Percentiles rank a stretch among this genome's conserved stretches.
These are phyloP conservation scores for Chaetophractus vellerosus DNA, from an alignment of 2,797 vertebrate species.

Conservation along the genomic window DNA sequence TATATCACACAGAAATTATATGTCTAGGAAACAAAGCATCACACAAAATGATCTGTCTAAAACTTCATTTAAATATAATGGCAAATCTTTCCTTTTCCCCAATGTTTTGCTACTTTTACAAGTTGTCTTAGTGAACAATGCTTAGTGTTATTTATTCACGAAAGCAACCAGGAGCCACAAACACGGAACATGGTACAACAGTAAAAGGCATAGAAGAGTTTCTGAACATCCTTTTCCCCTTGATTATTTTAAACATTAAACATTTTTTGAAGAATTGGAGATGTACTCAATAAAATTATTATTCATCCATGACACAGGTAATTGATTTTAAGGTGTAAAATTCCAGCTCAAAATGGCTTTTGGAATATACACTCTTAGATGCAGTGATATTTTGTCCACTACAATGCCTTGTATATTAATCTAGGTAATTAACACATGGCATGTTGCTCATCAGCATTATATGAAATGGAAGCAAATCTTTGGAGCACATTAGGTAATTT, in stretches of 20 bases:
- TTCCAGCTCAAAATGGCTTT: not conserved
- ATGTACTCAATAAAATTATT: conserved; percentile 19
- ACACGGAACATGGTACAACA: not conserved
- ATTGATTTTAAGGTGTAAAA: conserved; percentile 62
- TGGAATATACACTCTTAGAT: not conserved
- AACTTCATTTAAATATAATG: not conserved
- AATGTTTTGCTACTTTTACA: not conserved
- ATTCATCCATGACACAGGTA: not conserved
- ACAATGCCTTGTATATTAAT: not conserved
- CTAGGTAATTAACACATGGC: not conserved
- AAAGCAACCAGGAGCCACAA: not conserved
- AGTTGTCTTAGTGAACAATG: not conserved
- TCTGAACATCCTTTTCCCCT: not conserved
- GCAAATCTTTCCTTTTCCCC: not conserved
- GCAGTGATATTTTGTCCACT: not conserved
- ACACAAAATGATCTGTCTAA: not conserved
- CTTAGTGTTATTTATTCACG: not conserved
- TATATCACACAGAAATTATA: not conserved
- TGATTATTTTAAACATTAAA: conserved; percentile 53
- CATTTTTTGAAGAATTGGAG: not conserved
- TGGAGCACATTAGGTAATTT: conserved; percentile 39
- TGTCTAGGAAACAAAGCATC: not conserved
- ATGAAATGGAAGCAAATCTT: conserved; percentile 13
- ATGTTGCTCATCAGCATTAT: not conserved
- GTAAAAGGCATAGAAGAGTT: not conserved